Conservation (phyloP, 2,888 invertebrate genomes). For the Cantharis nigra region DNA sequence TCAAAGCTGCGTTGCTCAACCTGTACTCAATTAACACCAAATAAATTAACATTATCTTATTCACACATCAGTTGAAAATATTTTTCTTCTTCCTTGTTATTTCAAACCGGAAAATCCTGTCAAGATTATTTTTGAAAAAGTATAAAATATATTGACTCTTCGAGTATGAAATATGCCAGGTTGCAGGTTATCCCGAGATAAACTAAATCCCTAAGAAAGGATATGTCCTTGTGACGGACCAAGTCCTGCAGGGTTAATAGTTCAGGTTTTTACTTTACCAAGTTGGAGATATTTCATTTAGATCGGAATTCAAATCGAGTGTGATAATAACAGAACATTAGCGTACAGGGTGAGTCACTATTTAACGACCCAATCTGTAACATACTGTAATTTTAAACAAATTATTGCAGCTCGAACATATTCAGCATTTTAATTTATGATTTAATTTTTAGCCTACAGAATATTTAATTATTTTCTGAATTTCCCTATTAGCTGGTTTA, state of each 20-base stretch:
- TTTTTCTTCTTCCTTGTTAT: background rate
- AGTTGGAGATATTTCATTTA: background rate
- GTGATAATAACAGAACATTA: background rate
- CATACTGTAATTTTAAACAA: background rate
- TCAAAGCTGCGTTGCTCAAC: background rate
- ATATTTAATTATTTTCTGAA: background rate
- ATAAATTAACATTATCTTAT: background rate
- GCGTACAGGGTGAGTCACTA: background rate
- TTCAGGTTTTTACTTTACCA: background rate
- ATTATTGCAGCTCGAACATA: background rate
- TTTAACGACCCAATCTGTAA: background rate
- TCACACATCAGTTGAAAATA: background rate
- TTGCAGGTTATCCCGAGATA: background rate
- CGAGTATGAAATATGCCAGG: background rate
- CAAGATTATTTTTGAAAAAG: background rate
- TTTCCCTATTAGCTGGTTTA: background rate
- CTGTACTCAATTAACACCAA: background rate
- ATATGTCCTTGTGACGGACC: background rate
- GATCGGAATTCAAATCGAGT: background rate
- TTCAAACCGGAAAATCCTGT: background rate
- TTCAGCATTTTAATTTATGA: background rate
- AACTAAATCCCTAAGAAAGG: background rate
- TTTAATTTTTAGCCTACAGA: background rate
- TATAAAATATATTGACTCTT: background rate
- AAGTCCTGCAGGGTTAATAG: background rate